A percentile compares a stretch with the other conserved stretches of the same genome.
Evolutionary conservation across 1,140 invertebrate species (phyloP).

Genomic region (Drosophila malerkotliana): DNA sequence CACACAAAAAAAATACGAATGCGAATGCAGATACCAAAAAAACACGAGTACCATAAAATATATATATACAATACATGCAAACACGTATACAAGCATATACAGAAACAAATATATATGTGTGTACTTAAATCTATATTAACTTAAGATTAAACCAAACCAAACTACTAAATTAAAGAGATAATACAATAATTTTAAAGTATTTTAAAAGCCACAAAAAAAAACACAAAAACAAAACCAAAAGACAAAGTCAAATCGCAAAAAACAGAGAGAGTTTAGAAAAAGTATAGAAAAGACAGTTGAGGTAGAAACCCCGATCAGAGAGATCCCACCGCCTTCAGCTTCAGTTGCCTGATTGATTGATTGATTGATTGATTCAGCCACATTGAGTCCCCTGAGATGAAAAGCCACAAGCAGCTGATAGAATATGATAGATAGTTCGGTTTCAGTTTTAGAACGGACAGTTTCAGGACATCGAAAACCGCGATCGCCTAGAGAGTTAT

Average conservation of each 20-base stretch:
- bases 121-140: constrained; percentile 64
- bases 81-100: constrained; percentile 47
- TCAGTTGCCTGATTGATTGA: constrained; percentile 54
- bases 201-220: constrained; percentile 38
- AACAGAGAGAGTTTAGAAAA: background rate
- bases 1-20: constrained; percentile 51
- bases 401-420: constrained; percentile 39
- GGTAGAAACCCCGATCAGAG: constrained; percentile 44
- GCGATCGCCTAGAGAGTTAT: constrained; percentile 20
- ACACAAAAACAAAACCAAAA: constrained; percentile 1
- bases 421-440: constrained; percentile 65
- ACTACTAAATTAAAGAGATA: constrained; percentile 50
- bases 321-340: constrained; percentile 62
- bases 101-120: constrained; percentile 49
- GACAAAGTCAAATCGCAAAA: constrained; percentile 30
- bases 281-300: constrained; percentile 22
- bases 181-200: constrained; percentile 58
- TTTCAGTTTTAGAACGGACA: constrained; percentile 63
- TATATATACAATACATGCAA: constrained; percentile 39
- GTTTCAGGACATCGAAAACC: constrained; percentile 55
- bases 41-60: constrained; percentile 48
- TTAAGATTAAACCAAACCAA: constrained; percentile 45
- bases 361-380: constrained; percentile 13
- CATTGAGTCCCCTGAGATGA: constrained; percentile 30
- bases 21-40: constrained; percentile 37